Evolutionary conservation across 1,140 invertebrate species (phyloP).

Genomic region (Sitophilus oryzae): DNA sequence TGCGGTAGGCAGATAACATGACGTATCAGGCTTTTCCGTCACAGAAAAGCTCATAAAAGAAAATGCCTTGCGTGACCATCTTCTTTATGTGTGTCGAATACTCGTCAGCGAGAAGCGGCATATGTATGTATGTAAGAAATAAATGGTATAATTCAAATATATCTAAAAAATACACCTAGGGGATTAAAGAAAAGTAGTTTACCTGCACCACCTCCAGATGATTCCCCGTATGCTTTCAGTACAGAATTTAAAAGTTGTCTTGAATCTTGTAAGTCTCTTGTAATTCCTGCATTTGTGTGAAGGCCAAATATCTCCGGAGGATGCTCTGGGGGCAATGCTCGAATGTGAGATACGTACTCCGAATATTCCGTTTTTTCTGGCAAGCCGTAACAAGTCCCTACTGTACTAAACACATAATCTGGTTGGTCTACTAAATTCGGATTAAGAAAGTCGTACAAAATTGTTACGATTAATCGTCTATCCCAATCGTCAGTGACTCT

Average conservation of each 20-base stretch:
- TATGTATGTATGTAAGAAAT: no score
- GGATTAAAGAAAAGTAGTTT: no score
- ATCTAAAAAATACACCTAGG: no score
- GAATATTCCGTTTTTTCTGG: conserved; percentile 62
- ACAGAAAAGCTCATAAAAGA: no score
- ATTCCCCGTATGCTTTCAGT: conserved; percentile 59
- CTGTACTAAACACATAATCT: conserved; percentile 53
- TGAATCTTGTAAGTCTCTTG: conserved; percentile 68
- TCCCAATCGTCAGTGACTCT: conserved; percentile 92
- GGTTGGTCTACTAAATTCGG: conserved; percentile 56
- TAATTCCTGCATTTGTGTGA: conserved; percentile 86
- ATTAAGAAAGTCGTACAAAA: conserved; percentile 78
- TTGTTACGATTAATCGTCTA: conserved; percentile 73
- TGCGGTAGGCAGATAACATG: no score
- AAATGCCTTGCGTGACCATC: no score
- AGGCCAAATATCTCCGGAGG: conserved; percentile 81
- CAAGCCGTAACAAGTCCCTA: conserved; percentile 55
- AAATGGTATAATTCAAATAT: no score
- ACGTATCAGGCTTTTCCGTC: no score
- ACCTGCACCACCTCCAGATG: conserved; percentile 45
- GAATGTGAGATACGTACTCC: conserved; percentile 64
- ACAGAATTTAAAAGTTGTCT: conserved; percentile 52
- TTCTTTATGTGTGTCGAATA: no score
- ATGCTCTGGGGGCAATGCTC: conserved; percentile 57
- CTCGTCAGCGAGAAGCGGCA: no score